phyloP scores from a whole-genome alignment of 2,888 invertebrate genomes.

The Dasypogon diadema region DNA sequence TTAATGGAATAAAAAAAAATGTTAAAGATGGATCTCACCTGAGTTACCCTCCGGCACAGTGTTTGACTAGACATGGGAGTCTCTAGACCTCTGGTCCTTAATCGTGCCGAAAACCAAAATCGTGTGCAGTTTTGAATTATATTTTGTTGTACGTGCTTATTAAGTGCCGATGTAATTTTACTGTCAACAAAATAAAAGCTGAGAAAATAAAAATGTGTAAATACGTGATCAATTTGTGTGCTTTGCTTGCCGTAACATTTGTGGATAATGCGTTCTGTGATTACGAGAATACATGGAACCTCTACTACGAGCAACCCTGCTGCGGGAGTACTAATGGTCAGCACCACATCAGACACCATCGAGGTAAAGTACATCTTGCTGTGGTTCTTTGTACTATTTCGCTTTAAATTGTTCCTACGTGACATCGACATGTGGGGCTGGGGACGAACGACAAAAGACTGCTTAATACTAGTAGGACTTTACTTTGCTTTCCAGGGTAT shows the following conservation, averaged over 20 bases:
- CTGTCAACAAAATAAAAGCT: constrained; percentile 39
- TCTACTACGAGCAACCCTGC: constrained; percentile 83
- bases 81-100: constrained; percentile 12
- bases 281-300: constrained; percentile 77
- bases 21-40: constrained; percentile 31
- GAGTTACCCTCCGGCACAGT: constrained; percentile 1
- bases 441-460: constrained; percentile 21
- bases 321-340: constrained; percentile 74
- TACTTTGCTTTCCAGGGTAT: constrained; percentile 24
- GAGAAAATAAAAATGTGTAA: constrained; percentile 53
- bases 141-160: constrained; percentile 22
- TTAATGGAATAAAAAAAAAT: not conserved
- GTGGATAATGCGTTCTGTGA: constrained; percentile 69
- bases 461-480: constrained; percentile 45
- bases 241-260: constrained; percentile 62
- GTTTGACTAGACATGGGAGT: constrained; percentile 26
- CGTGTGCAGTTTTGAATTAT: not conserved
- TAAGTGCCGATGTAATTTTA: constrained; percentile 34
- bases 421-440: constrained; percentile 22
- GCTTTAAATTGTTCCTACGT: constrained; percentile 45
- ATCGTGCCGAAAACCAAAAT: not conserved
- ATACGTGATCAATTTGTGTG: constrained; percentile 56
- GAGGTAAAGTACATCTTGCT: constrained; percentile 72
- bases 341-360: constrained; percentile 79
- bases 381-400: constrained; percentile 11